phyloP scores from a whole-genome alignment of 2,888 invertebrate genomes.

The Pseudanteris insignis region DNA sequence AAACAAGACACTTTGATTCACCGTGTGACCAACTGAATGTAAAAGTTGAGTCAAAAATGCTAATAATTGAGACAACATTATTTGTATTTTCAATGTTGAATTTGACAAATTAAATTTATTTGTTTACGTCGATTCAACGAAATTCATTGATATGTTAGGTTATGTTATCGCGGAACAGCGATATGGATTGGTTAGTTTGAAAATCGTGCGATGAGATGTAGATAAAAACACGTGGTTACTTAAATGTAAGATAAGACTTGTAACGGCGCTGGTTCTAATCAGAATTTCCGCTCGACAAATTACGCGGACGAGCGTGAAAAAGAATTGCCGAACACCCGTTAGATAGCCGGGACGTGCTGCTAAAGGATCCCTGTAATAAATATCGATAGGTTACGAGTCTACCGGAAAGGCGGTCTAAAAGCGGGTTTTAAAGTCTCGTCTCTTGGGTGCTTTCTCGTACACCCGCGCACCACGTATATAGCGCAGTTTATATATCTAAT shows the following conservation, averaged over 20 bases:
- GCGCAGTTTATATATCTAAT: constrained; percentile 37
- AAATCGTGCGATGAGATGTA: constrained; percentile 9
- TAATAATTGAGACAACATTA: too few species aligned
- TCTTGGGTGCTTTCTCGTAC: constrained; percentile 34
- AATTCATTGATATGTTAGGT: constrained; percentile 24
- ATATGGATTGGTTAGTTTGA: constrained; percentile 24
- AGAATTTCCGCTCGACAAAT: constrained; percentile 28
- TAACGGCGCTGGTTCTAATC: constrained; percentile 2
- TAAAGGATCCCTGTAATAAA: constrained; percentile 54
- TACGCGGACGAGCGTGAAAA: constrained; percentile 11
- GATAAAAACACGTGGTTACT: constrained; percentile 18
- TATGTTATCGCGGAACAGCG: constrained; percentile 1
- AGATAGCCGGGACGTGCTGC: constrained; percentile 39
- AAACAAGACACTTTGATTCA: constrained; percentile 7
- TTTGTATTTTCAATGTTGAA: too few species aligned
- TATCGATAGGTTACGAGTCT: constrained; percentile 54
- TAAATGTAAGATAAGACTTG: constrained; percentile 24
- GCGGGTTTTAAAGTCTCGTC: constrained; percentile 39
- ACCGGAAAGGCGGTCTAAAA: constrained; percentile 36
- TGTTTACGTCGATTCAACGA: neutral
- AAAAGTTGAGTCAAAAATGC: neutral
- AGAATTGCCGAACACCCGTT: constrained; percentile 32
- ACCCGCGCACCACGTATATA: constrained; percentile 19
- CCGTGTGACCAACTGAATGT: constrained; percentile 2
- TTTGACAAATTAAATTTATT: constrained; percentile 2